A percentile compares a stretch with the other conserved stretches of the same genome.
Evolutionary conservation across 2,888 invertebrate genomes (phyloP).

Genomic region (Tuta absoluta): DNA sequence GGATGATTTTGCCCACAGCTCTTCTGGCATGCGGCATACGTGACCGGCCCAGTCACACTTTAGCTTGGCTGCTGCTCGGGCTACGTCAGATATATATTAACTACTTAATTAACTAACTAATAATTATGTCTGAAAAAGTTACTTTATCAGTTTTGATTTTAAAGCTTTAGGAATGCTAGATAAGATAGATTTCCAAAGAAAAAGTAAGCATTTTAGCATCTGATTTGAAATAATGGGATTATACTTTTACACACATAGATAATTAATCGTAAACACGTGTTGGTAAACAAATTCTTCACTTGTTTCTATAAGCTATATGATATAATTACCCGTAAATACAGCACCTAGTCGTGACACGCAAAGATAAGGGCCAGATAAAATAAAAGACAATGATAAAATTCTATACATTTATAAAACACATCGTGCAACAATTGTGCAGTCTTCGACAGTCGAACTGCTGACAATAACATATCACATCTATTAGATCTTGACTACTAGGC

Average conservation of each 20-base stretch:
- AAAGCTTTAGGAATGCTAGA: background rate
- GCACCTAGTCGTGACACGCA: background rate
- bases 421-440: conserved; percentile 53
- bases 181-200: background rate
- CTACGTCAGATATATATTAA: too few relatives aligned
- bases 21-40: too few relatives aligned
- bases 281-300: background rate
- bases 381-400: conserved; percentile 45
- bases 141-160: background rate
- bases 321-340: too few relatives aligned
- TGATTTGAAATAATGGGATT: background rate
- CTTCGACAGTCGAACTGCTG: conserved; percentile 17
- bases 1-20: too few relatives aligned
- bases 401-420: conserved; percentile 68
- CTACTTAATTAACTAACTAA: too few relatives aligned
- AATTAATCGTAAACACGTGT: background rate
- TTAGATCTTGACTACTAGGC: conserved; percentile 32
- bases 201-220: background rate
- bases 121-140: too few relatives aligned
- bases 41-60: too few relatives aligned
- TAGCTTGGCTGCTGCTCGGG: too few relatives aligned
- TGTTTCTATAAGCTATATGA: too few relatives aligned
- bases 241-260: background rate
- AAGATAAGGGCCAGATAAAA: conserved; percentile 32
- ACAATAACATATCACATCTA: conserved; percentile 53